These are phyloP conservation scores for Drosophila bocqueti DNA, from an alignment of 1,140 invertebrate genomes.

Conservation along the genomic window DNA sequence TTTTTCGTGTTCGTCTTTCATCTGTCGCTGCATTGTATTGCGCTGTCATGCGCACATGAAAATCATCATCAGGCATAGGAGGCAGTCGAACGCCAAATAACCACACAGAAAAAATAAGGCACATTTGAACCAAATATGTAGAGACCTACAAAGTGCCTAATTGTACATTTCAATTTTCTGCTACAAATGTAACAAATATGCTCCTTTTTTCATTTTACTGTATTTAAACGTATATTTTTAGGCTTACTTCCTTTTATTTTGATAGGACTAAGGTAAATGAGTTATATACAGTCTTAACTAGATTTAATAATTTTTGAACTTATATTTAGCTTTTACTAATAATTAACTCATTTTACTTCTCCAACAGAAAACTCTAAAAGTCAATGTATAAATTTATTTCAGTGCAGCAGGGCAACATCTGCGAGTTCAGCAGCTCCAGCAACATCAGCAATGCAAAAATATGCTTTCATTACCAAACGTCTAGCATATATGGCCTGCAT, in stretches of 20 bases:
- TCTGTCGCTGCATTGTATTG: conserved; percentile 71
- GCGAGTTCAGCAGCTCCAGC: conserved; percentile 17
- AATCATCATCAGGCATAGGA: conserved; percentile 57
- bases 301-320: not conserved
- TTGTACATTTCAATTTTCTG: too few species aligned
- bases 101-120: conserved; percentile 20
- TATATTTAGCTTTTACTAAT: not conserved
- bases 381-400: not conserved
- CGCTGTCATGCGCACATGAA: conserved; percentile 80
- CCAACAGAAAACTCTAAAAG: not conserved
- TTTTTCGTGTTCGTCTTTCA: conserved; percentile 32
- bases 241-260: too few species aligned
- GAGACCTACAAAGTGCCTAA: not conserved
- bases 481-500: conserved; percentile 58
- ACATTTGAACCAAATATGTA: not conserved
- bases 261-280: too few species aligned
- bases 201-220: too few species aligned
- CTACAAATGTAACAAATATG: not conserved
- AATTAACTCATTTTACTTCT: not conserved
- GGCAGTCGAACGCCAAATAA: conserved; percentile 10
- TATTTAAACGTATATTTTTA: too few species aligned
- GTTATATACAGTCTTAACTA: too few species aligned
- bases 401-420: conserved; percentile 19
- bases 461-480: conserved; percentile 82
- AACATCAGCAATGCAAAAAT: conserved; percentile 68